Percentiles rank a stretch among this genome's conserved stretches.
These are phyloP conservation scores for Ceratoteleas bidentatus DNA, from an alignment of 1,140 invertebrate genomes.

Conservation along the genomic window DNA sequence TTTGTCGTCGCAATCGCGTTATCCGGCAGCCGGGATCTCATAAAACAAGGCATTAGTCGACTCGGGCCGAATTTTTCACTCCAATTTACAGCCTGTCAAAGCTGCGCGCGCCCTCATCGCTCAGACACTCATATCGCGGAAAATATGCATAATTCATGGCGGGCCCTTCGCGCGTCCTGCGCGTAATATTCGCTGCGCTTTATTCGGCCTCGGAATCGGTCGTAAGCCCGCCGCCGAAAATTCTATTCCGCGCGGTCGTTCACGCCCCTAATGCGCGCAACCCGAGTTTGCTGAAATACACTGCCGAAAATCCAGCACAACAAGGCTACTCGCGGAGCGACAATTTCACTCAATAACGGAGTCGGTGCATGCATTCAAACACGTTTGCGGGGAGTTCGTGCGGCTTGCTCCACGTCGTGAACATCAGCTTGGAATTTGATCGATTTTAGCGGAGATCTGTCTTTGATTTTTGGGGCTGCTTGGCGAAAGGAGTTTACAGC, in stretches of 20 bases:
- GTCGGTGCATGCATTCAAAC: no score
- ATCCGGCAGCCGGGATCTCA: conserved; percentile 40
- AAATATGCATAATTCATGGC: conserved; percentile 81
- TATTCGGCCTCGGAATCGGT: conserved; percentile 58
- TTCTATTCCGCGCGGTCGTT: conserved; percentile 49
- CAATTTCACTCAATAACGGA: no score
- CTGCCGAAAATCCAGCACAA: no score
- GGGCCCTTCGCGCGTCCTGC: conserved; percentile 37
- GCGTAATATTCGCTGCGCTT: conserved; percentile 71
- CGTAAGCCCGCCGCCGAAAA: conserved; percentile 56
- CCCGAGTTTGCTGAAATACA: neutral
- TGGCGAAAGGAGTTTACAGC: no score
- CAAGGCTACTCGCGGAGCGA: no score
- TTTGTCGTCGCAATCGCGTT: conserved; percentile 16
- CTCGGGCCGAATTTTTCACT: conserved; percentile 70
- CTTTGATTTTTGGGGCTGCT: no score
- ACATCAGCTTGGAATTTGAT: no score
- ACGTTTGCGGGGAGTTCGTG: no score
- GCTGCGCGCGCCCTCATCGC: conserved; percentile 74
- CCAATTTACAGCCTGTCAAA: conserved; percentile 80
- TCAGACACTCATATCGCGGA: conserved; percentile 80
- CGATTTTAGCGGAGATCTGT: no score
- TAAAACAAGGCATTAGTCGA: conserved; percentile 70
- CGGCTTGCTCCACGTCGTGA: no score
- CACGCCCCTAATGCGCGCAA: conserved; percentile 29